Percentiles rank a stretch among this genome's conserved stretches.
Conservation (phyloP, 2,113 vertebrate species). For the Nycticorax nycticorax region DNA sequence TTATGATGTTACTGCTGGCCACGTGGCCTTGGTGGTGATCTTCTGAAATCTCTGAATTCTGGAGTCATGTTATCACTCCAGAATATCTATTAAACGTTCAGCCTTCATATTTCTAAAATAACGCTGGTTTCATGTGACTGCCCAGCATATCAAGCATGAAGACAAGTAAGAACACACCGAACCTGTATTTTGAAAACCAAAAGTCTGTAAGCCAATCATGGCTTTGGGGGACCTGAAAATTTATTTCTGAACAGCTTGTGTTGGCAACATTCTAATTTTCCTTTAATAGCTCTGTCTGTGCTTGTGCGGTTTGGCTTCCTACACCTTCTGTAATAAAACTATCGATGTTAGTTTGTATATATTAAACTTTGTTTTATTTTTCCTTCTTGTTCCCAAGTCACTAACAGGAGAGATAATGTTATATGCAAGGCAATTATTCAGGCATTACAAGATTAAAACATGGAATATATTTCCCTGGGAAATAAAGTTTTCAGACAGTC, state of each 20-base stretch:
- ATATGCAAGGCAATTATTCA: neutral
- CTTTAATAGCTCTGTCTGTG: neutral
- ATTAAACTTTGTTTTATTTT: conserved; percentile 8
- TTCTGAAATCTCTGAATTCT: neutral
- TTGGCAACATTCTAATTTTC: neutral
- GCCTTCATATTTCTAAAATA: neutral
- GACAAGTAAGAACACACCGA: neutral
- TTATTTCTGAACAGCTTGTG: conserved; percentile 21
- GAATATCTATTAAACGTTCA: neutral
- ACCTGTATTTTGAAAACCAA: neutral
- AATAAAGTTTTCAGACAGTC: neutral
- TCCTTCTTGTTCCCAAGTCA: neutral
- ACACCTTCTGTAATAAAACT: neutral
- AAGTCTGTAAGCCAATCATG: neutral
- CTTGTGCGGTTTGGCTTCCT: neutral
- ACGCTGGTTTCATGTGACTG: neutral
- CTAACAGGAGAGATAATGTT: neutral
- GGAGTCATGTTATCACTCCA: neutral
- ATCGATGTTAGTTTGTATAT: neutral
- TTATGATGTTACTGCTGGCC: neutral
- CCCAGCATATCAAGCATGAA: neutral
- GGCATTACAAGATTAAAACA: neutral
- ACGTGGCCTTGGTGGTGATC: neutral
- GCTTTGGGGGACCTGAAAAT: neutral
- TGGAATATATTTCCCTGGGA: neutral